Evolutionary conservation across 2,888 invertebrate genomes (phyloP).

Genomic region (Helleia helle): DNA sequence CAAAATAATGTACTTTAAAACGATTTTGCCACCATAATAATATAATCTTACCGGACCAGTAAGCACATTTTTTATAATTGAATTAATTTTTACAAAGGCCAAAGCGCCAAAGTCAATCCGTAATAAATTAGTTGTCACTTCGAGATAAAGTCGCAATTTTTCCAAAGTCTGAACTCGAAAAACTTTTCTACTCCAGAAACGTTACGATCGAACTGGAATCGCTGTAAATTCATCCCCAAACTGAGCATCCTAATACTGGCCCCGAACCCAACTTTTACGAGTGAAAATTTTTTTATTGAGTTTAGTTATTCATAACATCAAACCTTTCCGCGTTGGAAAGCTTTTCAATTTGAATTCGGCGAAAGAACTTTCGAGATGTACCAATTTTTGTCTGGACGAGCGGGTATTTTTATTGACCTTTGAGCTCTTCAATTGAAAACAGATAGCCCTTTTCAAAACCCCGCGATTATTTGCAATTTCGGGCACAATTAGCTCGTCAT

Average conservation of each 20-base stretch:
- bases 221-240: conserved; percentile 5
- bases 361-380: conserved; percentile 45
- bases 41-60: too few species aligned
- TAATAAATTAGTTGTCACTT: too few species aligned
- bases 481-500: too few species aligned
- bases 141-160: too few species aligned
- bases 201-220: neutral
- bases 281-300: conserved; percentile 41
- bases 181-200: neutral
- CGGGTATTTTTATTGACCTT: conserved; percentile 25
- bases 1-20: too few species aligned
- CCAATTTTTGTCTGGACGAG: conserved; percentile 43
- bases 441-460: too few species aligned
- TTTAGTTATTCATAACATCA: conserved; percentile 52
- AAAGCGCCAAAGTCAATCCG: too few species aligned
- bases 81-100: too few species aligned
- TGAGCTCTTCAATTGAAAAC: neutral
- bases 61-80: too few species aligned
- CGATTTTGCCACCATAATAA: too few species aligned
- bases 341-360: conserved; percentile 58
- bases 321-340: conserved; percentile 30
- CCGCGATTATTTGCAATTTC: too few species aligned
- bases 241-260: conserved; percentile 2
- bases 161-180: neutral
- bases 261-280: conserved; percentile 15